Evolutionary conservation across 2,797 vertebrate genomes (phyloP).

Genomic region (Zonotrichia albicollis): DNA sequence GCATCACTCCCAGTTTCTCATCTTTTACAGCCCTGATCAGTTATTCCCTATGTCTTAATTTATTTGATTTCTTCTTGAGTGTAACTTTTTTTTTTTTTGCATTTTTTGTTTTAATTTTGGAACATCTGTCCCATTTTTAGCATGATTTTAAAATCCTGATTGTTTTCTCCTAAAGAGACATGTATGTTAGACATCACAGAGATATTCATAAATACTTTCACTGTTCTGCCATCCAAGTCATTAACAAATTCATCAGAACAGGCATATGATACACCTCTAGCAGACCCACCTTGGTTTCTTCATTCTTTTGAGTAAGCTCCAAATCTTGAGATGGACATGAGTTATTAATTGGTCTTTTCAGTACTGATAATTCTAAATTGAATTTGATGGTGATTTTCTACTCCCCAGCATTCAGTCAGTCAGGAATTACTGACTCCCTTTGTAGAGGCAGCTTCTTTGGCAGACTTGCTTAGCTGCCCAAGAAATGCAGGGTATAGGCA

Average conservation of each 20-base stretch:
- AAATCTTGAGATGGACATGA: neutral
- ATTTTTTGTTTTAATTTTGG: neutral
- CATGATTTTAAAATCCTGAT: neutral
- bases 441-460: neutral
- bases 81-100: neutral
- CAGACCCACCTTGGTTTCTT: neutral
- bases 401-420: neutral
- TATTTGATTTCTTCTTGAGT: neutral
- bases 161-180: neutral
- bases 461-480: neutral
- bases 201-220: neutral
- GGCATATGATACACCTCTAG: fast-evolving
- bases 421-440: neutral
- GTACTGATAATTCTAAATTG: neutral
- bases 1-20: neutral
- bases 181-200: neutral
- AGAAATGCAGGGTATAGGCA: neutral
- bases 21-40: neutral
- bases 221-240: neutral
- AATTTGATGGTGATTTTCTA: neutral
- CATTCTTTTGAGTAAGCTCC: neutral
- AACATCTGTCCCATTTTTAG: neutral
- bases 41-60: neutral
- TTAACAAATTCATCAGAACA: neutral
- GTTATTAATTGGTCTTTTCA: neutral